These are phyloP conservation scores for Cotesia vestalis DNA, from an alignment of 1,140 invertebrate genomes.

Conservation along the genomic window DNA sequence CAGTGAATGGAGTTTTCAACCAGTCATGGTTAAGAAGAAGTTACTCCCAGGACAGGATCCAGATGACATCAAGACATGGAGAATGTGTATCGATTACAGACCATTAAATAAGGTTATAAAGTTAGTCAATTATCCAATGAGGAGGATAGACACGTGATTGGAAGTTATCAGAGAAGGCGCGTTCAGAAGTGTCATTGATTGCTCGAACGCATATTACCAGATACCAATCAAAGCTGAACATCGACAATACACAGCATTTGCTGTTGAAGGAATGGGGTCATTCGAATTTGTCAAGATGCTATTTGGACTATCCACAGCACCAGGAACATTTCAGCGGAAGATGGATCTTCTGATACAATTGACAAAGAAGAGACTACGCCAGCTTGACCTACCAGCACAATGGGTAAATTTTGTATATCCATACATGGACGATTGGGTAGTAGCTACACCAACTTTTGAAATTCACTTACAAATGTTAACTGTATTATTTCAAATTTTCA, in stretches of 20 bases:
- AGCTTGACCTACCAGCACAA: neutral
- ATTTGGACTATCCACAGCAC: neutral
- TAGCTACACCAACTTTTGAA: neutral
- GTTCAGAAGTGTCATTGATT: constrained; percentile 1
- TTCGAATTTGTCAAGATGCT: neutral
- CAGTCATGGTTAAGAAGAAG: constrained; percentile 3
- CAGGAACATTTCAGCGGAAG: neutral
- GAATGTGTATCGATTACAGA: too few species aligned
- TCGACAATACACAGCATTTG: neutral
- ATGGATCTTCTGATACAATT: too few species aligned
- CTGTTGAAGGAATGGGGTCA: neutral
- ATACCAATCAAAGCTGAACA: neutral
- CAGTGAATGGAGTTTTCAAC: neutral
- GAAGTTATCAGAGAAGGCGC: neutral
- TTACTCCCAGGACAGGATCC: neutral
- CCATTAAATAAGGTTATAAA: too few species aligned
- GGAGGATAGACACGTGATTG: neutral
- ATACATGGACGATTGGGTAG: constrained; percentile 7
- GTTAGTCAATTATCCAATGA: too few species aligned
- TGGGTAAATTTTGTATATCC: neutral
- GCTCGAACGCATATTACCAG: neutral
- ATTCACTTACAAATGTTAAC: neutral
- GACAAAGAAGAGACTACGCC: neutral
- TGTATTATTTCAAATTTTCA: neutral
- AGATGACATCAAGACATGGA: too few species aligned